Conservation (phyloP, 1,140 invertebrate species). For the Solen grandis region DNA sequence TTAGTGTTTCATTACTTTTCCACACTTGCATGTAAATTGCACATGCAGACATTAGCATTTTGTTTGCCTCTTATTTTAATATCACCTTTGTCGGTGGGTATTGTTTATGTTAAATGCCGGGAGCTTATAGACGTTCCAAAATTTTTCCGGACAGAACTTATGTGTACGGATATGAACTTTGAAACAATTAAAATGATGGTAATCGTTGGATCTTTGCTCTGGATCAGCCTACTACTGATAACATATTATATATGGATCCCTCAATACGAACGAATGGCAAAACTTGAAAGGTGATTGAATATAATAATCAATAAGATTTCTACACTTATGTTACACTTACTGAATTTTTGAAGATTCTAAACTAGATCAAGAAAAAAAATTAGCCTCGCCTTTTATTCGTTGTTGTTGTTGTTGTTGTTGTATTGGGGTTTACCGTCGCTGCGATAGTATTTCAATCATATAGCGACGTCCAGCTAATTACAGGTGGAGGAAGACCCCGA, state of each 20-base stretch:
- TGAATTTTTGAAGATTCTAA: too few species aligned
- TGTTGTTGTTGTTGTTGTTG: too few species aligned
- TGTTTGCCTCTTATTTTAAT: constrained; percentile 58
- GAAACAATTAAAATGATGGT: background rate
- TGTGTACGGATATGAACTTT: constrained; percentile 1
- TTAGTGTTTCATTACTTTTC: background rate
- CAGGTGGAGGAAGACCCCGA: too few species aligned
- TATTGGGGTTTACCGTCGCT: too few species aligned
- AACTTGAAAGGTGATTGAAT: constrained; percentile 60
- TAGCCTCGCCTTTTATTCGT: too few species aligned
- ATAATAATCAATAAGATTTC: too few species aligned
- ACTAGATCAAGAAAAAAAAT: too few species aligned
- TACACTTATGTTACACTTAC: too few species aligned
- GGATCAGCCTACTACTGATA: constrained; percentile 89
- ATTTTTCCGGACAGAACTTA: background rate
- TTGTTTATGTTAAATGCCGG: background rate
- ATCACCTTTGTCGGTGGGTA: background rate
- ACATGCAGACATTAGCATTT: constrained; percentile 62
- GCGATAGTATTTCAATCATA: too few species aligned
- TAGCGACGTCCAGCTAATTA: too few species aligned
- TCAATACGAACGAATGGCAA: constrained; percentile 62
- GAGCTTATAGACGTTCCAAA: background rate
- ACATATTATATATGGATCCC: constrained; percentile 62
- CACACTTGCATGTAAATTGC: constrained; percentile 64
- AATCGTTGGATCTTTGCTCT: constrained; percentile 85